Base-by-base conservation (phyloP, 2,113 vertebrate species). In the Leiothrix lutea region DNA sequence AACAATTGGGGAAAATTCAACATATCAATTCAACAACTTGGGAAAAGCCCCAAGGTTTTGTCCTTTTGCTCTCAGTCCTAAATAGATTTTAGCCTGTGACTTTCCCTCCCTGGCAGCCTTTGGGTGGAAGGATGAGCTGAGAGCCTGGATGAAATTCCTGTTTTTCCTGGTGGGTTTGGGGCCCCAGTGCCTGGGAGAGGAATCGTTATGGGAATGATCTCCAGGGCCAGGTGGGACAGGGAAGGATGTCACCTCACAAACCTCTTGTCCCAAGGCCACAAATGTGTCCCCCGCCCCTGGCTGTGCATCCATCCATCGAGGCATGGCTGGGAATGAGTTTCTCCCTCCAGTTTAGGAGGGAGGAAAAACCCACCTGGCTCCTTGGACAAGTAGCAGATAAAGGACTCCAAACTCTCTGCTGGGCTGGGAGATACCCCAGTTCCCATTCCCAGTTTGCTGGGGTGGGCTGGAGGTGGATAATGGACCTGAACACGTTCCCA, bases 401-500 rank as follows among this genome's bases (percentile, higher is more conserved):
- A 79, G 69, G 69, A 50, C 29, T 48, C 33, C 47, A 14, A 24
- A 56, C 6, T 2, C 23, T 29, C 48, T 53, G 74, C 25, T 2
- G 31, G 57, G 8, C n/a, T 2, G 2, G 31, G 36, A 81, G 48
- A 28, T 62, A n/a, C n/a, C 48, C 33, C n/a, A 15, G n/a, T 4
- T 11, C 16, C 48, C 36, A 38, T 11, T 28, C n/a, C 50, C 44
- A 16, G 38, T 29, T 60, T 29, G 24, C 54, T 61, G 57, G 26
- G 36, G 17, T 25, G 45, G 15, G 24, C 3, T 44, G 83, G 54
- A 38, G 31, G 47, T 10, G 72, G 72, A 10, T 11, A 8, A 48
- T 0, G 5, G 65, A 33, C 31, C 38, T 42, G 62, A 13, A 4
- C 38, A 0, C 2, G 1, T 18, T 38, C 38, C 45, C 36, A 1